Evolutionary conservation across 2,888 invertebrate genomes (phyloP).

Genomic region (Polymixis flavicincta): DNA sequence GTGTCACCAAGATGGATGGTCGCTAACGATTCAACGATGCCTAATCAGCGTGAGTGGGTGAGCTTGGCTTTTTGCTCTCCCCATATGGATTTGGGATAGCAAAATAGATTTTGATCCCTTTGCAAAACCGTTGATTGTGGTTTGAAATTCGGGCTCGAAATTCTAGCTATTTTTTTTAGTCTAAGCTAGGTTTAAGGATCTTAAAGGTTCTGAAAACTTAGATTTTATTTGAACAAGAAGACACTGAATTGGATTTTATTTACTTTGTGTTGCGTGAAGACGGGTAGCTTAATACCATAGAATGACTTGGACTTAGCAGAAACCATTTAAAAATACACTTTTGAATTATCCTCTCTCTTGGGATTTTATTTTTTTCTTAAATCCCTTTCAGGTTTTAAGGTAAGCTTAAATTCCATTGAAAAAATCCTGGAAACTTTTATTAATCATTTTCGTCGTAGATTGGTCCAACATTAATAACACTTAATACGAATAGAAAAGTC

Average conservation of each 20-base stretch:
- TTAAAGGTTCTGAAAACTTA: background rate
- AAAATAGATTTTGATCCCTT: slow-evolving; percentile 44
- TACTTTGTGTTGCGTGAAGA: background rate
- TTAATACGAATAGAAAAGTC: background rate
- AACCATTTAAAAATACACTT: background rate
- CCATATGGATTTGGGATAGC: slow-evolving; percentile 56
- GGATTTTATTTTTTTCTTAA: background rate
- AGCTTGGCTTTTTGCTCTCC: slow-evolving; percentile 60
- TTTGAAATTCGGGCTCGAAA: slow-evolving; percentile 28
- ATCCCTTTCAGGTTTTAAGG: background rate
- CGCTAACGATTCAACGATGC: slow-evolving; percentile 72
- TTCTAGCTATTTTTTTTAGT: slow-evolving; percentile 4
- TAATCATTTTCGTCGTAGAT: background rate
- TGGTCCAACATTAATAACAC: background rate
- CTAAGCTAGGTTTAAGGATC: slow-evolving; percentile 14
- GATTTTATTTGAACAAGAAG: background rate
- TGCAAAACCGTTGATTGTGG: slow-evolving; percentile 21
- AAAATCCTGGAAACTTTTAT: background rate
- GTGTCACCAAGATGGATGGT: slow-evolving; percentile 78
- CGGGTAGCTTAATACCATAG: background rate
- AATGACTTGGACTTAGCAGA: background rate
- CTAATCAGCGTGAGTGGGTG: slow-evolving; percentile 73
- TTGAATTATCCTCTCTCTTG: background rate
- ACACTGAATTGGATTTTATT: background rate
- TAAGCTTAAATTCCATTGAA: background rate